Conservation (phyloP, 2,113 vertebrate genomes). For the Peromyscus californicus region DNA sequence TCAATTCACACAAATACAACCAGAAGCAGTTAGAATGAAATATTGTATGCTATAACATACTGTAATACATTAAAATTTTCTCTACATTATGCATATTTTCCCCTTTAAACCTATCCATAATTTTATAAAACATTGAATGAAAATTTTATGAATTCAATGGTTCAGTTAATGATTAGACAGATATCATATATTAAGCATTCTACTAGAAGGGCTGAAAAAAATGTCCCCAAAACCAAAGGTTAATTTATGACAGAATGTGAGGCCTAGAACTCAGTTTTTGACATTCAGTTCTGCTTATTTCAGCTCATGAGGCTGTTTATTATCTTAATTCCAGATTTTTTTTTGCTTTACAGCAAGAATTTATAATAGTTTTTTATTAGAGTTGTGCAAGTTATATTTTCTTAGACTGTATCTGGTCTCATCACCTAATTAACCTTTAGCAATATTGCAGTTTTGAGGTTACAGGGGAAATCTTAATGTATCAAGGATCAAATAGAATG, state of each 20-base stretch:
- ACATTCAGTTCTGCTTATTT: not conserved
- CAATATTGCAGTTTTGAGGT: slow-evolving; percentile 20
- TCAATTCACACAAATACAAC: not conserved
- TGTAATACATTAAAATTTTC: not conserved
- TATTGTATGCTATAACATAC: not conserved
- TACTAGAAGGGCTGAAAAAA: not conserved
- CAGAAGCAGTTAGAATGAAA: not conserved
- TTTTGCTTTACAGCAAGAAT: not conserved
- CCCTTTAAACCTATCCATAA: not conserved
- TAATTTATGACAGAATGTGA: not conserved
- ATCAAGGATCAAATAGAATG: not conserved
- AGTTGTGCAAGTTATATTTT: not conserved
- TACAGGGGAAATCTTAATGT: not conserved
- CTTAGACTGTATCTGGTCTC: not conserved
- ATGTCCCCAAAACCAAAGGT: not conserved
- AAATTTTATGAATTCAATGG: not conserved
- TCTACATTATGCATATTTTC: not conserved
- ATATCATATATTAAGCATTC: not conserved
- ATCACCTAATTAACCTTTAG: slow-evolving; percentile 39
- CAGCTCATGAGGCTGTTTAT: not conserved
- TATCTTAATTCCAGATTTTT: not conserved
- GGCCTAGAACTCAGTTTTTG: not conserved
- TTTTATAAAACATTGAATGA: not conserved
- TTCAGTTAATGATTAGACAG: not conserved
- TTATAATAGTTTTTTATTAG: not conserved